These are phyloP conservation scores for Campoletis raptor DNA, from an alignment of 2,888 invertebrate species.

Conservation along the genomic window DNA sequence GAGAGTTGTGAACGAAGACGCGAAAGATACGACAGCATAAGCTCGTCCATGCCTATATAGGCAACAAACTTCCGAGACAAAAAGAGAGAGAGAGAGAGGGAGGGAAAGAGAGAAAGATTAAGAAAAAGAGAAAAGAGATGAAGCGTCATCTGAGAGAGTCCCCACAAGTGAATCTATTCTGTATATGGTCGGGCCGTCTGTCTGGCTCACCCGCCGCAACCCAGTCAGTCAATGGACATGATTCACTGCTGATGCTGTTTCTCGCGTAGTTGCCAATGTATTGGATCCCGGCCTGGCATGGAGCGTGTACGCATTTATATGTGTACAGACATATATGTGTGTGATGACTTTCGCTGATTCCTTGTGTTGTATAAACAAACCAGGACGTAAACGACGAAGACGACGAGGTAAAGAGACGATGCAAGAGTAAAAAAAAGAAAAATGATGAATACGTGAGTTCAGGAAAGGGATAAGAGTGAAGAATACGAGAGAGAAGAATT, in stretches of 20 bases:
- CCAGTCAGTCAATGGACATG: conserved; percentile 80
- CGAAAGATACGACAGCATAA: conserved; percentile 25
- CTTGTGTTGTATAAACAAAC: conserved; percentile 23
- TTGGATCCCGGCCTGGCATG: conserved; percentile 14
- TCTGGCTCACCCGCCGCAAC: conserved; percentile 71
- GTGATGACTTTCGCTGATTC: conserved; percentile 63
- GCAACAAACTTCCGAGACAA: conserved; percentile 7
- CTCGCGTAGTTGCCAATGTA: conserved; percentile 19
- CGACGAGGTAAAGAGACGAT: conserved; percentile 37
- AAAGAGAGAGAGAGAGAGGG: conserved; percentile 21
- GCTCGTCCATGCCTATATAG: conserved; percentile 10
- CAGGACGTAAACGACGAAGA: conserved; percentile 14
- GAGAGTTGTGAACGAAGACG: conserved; percentile 51
- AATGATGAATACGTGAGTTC: conserved; percentile 43
- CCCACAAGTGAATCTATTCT: conserved; percentile 81
- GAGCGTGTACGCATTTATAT: conserved; percentile 1
- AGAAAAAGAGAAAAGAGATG: conserved; percentile 44
- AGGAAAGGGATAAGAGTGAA: neutral
- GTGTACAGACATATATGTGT: neutral
- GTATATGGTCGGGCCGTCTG: conserved; percentile 82
- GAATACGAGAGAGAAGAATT: neutral
- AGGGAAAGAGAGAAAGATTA: conserved; percentile 32
- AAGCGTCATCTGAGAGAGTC: conserved; percentile 65
- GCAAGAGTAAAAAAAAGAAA: conserved; percentile 31
- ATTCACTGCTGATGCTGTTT: conserved; percentile 75